Conservation (phyloP, 2,888 invertebrate genomes). For the Agrotis segetum region DNA sequence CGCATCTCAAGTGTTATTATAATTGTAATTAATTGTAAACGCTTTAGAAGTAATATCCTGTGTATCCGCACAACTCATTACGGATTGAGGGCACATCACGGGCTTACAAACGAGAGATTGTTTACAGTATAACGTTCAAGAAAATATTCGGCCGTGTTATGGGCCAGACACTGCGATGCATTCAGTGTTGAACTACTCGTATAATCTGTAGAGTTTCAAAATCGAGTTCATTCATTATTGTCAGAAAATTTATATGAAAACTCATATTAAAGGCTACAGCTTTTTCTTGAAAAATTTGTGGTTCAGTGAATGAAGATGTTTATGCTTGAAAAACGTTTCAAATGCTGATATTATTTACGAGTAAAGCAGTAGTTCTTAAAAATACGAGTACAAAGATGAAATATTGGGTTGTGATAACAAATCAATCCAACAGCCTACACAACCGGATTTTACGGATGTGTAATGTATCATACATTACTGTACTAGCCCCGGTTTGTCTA, state of each 20-base stretch:
- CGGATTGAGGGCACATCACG: slow-evolving; percentile 39
- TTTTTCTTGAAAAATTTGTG: slow-evolving; percentile 27
- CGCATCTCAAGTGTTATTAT: slow-evolving; percentile 33
- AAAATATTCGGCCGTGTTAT: slow-evolving; percentile 57
- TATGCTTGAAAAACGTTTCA: slow-evolving; percentile 14
- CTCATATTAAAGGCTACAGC: slow-evolving; percentile 30
- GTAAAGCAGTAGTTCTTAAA: slow-evolving; percentile 60
- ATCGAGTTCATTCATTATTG: slow-evolving; percentile 38
- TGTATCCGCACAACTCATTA: slow-evolving; percentile 32
- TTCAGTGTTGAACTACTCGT: slow-evolving; percentile 36
- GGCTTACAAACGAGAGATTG: slow-evolving; percentile 50
- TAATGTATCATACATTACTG: slow-evolving; percentile 30
- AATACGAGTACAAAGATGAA: slow-evolving; percentile 36
- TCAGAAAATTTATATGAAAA: slow-evolving; percentile 2
- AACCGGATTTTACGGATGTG: slow-evolving; percentile 53
- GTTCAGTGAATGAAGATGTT: slow-evolving; percentile 58
- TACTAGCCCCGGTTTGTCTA: slow-evolving; percentile 31
- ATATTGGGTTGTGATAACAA: slow-evolving; percentile 49
- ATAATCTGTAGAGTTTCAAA: slow-evolving; percentile 45
- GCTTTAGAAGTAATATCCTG: slow-evolving; percentile 38
- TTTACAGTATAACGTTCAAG: slow-evolving; percentile 57
- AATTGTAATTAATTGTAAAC: slow-evolving; percentile 23
- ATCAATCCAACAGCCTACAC: slow-evolving; percentile 54
- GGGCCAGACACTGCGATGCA: slow-evolving; percentile 59
- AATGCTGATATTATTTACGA: slow-evolving; percentile 57